phyloP scores from a whole-genome alignment of 2,113 vertebrate species.

The Lophotis ruficrista region DNA sequence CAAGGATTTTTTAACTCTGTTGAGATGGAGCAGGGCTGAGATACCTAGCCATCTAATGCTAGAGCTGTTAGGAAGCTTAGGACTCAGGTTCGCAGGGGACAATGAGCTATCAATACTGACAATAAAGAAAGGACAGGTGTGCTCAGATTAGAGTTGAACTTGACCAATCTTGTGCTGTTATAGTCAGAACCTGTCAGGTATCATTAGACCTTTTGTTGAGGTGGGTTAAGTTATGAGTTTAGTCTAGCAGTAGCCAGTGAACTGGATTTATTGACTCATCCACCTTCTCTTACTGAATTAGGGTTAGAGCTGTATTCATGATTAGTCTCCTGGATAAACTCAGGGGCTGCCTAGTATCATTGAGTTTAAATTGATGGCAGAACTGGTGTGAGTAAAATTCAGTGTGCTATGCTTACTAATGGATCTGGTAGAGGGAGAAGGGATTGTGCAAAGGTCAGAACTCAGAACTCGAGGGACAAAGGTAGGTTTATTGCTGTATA shows the following conservation, averaged over 20 bases:
- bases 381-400: background rate
- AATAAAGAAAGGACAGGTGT: background rate
- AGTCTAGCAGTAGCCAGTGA: background rate
- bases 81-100: background rate
- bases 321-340: background rate
- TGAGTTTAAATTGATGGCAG: background rate
- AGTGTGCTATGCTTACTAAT: background rate
- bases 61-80: background rate
- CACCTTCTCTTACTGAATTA: background rate
- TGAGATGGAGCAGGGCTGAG: background rate
- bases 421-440: background rate
- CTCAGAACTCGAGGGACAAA: background rate
- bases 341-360: background rate
- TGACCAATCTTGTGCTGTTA: background rate
- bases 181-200: background rate
- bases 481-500: background rate
- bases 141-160: background rate
- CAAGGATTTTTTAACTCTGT: background rate
- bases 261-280: background rate
- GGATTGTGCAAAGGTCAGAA: background rate
- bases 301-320: background rate
- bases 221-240: background rate
- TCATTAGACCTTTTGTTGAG: background rate
- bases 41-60: background rate
- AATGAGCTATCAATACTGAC: background rate